phyloP scores from a whole-genome alignment of 2,888 invertebrate genomes.

The Agonopterix arenella region DNA sequence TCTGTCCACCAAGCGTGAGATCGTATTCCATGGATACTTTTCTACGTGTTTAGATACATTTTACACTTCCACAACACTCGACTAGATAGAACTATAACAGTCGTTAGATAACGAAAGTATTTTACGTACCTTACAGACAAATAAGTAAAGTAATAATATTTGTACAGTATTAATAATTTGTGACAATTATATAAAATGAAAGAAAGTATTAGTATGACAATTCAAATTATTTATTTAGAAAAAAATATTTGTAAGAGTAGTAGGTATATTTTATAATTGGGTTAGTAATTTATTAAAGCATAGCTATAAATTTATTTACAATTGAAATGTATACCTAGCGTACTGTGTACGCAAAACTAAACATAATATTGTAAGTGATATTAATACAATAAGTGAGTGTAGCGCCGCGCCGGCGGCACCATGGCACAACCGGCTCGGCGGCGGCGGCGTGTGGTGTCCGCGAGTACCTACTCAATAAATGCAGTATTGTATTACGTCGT shows the following conservation, averaged over 20 bases:
- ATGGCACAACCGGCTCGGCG: too few species aligned
- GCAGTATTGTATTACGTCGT: neutral
- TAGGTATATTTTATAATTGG: too few species aligned
- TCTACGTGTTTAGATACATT: neutral
- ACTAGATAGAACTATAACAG: neutral
- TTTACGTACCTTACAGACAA: slow-evolving; percentile 12
- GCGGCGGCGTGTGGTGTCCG: neutral
- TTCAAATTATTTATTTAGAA: slow-evolving; percentile 37
- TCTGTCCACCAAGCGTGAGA: neutral
- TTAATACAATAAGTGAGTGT: neutral
- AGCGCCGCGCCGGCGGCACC: neutral
- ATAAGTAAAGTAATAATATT: slow-evolving; percentile 18
- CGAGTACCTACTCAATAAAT: neutral
- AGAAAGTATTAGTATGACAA: too few species aligned
- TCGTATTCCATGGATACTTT: neutral
- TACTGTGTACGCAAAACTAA: slow-evolving; percentile 22
- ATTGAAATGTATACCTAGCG: slow-evolving; percentile 12
- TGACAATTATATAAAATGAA: slow-evolving; percentile 8
- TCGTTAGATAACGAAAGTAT: too few species aligned
- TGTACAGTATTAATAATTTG: slow-evolving; percentile 45
- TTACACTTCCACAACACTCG: neutral
- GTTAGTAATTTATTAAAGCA: neutral
- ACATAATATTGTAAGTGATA: neutral
- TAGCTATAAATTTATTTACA: slow-evolving; percentile 1
- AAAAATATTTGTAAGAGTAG: slow-evolving; percentile 10